Evolutionary conservation across 1,140 invertebrate species (phyloP).

Genomic region (Zaprionus tsacasi): DNA sequence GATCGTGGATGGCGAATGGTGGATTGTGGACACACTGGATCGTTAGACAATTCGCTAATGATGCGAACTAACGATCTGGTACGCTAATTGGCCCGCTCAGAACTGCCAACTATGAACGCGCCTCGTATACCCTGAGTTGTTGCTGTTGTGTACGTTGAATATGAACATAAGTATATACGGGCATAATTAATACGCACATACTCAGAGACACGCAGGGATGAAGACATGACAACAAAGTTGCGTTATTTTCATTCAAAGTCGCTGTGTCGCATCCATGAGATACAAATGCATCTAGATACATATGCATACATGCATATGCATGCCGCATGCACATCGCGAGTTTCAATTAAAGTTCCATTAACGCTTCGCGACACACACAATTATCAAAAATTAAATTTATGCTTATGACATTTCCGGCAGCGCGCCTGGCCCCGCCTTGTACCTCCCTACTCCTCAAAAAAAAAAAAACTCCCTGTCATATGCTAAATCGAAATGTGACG

Average conservation of each 20-base stretch:
- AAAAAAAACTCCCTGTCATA: conserved; percentile 9
- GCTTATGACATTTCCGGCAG: conserved; percentile 79
- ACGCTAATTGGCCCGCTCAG: conserved; percentile 44
- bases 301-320: no score
- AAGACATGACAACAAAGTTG: conserved; percentile 47
- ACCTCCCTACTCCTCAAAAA: not conserved
- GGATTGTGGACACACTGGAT: conserved; percentile 27
- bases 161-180: conserved; percentile 8
- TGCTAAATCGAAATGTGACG: conserved; percentile 55
- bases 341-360: conserved; percentile 81
- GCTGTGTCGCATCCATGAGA: conserved; percentile 34
- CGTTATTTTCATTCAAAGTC: conserved; percentile 38
- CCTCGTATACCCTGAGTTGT: not conserved
- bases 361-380: conserved; percentile 80
- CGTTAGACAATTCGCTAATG: conserved; percentile 52
- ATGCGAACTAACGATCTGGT: conserved; percentile 47
- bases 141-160: not conserved
- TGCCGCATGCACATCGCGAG: conserved; percentile 41
- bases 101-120: conserved; percentile 17
- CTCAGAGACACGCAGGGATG: conserved; percentile 21
- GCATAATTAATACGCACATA: conserved; percentile 16
- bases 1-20: conserved; percentile 1
- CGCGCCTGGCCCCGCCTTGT: not conserved
- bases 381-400: conserved; percentile 81
- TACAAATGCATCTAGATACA: conserved; percentile 45